These are phyloP conservation scores for Aspidapion aeneum DNA, from an alignment of 2,888 invertebrate genomes.

Conservation along the genomic window DNA sequence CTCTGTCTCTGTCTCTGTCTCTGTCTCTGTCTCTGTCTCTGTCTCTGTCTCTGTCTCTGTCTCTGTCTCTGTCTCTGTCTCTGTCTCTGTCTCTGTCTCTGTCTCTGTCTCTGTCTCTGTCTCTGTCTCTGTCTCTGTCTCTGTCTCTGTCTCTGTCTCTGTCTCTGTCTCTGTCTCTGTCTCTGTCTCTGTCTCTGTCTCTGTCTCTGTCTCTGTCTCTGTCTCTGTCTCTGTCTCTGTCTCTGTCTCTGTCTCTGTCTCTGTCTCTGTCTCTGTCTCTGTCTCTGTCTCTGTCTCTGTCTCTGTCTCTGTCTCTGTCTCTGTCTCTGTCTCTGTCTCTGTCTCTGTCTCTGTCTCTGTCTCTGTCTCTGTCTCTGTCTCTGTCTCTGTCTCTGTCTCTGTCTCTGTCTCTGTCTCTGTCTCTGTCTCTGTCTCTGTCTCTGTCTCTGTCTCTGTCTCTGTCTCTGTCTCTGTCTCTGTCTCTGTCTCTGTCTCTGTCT, in stretches of 20 bases:
- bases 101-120: conserved; percentile 6
- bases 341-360: conserved; percentile 7
- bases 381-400: conserved; percentile 6
- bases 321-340: conserved; percentile 1
- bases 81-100: conserved; percentile 5
- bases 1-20: conserved; percentile 6
- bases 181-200: conserved; percentile 7
- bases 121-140: conserved; percentile 7
- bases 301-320: conserved; percentile 3
- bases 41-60: too few species aligned
- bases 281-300: conserved; percentile 3
- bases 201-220: conserved; percentile 7
- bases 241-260: conserved; percentile 4
- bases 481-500: conserved; percentile 7
- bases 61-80: conserved; percentile 7
- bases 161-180: conserved; percentile 7
- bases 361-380: conserved; percentile 7
- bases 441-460: conserved; percentile 7
- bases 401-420: conserved; percentile 7
- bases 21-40: conserved; percentile 5
- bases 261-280: conserved; percentile 6
- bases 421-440: conserved; percentile 6
- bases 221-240: conserved; percentile 5
- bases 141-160: conserved; percentile 5
- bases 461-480: conserved; percentile 6